Evolutionary conservation across 2,888 invertebrate species (phyloP).

Genomic region (Eupithecia inturbata): DNA sequence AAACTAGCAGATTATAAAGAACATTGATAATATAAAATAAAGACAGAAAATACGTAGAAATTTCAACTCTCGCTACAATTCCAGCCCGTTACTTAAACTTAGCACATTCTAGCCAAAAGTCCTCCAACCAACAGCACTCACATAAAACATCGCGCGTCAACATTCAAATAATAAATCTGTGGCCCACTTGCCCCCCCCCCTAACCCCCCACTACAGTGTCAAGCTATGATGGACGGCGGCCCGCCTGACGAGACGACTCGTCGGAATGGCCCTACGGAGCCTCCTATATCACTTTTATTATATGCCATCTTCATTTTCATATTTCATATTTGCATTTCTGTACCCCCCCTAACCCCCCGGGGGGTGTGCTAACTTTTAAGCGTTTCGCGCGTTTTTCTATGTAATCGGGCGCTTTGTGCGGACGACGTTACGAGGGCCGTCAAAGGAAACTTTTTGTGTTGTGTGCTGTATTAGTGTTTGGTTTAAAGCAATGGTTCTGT

Average conservation of each 20-base stretch:
- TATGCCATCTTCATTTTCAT: slow-evolving; percentile 88
- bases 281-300: slow-evolving; percentile 92
- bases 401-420: slow-evolving; percentile 76
- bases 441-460: slow-evolving; percentile 65
- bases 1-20: neutral
- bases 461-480: slow-evolving; percentile 40
- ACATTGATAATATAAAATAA: neutral
- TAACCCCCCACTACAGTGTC: slow-evolving; percentile 80
- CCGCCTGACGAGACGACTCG: slow-evolving; percentile 90
- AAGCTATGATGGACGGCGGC: slow-evolving; percentile 88
- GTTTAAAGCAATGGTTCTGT: slow-evolving; percentile 48
- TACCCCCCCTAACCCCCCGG: slow-evolving; percentile 49
- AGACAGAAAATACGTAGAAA: neutral
- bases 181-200: slow-evolving; percentile 55
- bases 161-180: slow-evolving; percentile 80
- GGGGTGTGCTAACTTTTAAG: slow-evolving; percentile 62
- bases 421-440: slow-evolving; percentile 60
- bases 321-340: slow-evolving; percentile 85
- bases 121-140: slow-evolving; percentile 44
- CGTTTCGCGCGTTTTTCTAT: slow-evolving; percentile 79
- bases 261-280: slow-evolving; percentile 90
- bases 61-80: slow-evolving; percentile 11
- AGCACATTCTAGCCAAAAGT: slow-evolving; percentile 26
- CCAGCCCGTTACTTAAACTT: slow-evolving; percentile 27
- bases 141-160: slow-evolving; percentile 71